Conservation (phyloP, 2,888 invertebrate genomes). For the Fragum fragum region DNA sequence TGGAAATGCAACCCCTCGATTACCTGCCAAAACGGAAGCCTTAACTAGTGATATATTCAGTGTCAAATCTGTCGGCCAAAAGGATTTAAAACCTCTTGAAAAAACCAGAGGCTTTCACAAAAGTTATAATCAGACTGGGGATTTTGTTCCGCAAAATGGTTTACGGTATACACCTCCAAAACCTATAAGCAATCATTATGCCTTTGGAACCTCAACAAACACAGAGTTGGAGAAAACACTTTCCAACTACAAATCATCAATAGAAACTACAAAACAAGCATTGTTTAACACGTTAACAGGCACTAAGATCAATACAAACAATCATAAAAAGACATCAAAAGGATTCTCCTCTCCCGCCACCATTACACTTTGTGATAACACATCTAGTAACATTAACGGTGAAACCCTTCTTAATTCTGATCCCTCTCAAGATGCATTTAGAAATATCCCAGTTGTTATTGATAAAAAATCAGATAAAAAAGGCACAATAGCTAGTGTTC, state of each 20-base stretch:
- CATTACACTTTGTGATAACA: slow-evolving; percentile 70
- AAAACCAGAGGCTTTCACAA: slow-evolving; percentile 50
- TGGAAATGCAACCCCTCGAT: slow-evolving; percentile 53
- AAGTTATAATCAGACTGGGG: slow-evolving; percentile 14
- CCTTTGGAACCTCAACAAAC: slow-evolving; percentile 35
- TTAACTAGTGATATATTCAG: slow-evolving; percentile 70
- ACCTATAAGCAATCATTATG: slow-evolving; percentile 27
- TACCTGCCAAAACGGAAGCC: slow-evolving; percentile 64
- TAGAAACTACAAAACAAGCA: slow-evolving; percentile 69
- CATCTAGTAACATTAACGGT: slow-evolving; percentile 25
- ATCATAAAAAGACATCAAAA: slow-evolving; percentile 60
- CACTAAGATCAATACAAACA: slow-evolving; percentile 67
- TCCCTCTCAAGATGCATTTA: slow-evolving; percentile 35
- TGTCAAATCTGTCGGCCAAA: slow-evolving; percentile 66
- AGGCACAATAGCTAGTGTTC: slow-evolving; percentile 46
- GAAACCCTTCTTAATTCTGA: slow-evolving; percentile 27
- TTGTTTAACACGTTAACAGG: slow-evolving; percentile 70
- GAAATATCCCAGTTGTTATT: slow-evolving; percentile 38
- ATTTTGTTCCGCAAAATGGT: slow-evolving; percentile 26
- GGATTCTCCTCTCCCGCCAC: slow-evolving; percentile 67
- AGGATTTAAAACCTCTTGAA: slow-evolving; percentile 69
- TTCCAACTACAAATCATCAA: slow-evolving; percentile 64
- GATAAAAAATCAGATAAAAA: slow-evolving; percentile 59
- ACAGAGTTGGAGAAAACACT: slow-evolving; percentile 68
- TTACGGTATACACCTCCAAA: background rate